These are phyloP conservation scores for Montipora efflorescens DNA, from an alignment of 64 coral and sea anemone species.

Conservation along the genomic window DNA sequence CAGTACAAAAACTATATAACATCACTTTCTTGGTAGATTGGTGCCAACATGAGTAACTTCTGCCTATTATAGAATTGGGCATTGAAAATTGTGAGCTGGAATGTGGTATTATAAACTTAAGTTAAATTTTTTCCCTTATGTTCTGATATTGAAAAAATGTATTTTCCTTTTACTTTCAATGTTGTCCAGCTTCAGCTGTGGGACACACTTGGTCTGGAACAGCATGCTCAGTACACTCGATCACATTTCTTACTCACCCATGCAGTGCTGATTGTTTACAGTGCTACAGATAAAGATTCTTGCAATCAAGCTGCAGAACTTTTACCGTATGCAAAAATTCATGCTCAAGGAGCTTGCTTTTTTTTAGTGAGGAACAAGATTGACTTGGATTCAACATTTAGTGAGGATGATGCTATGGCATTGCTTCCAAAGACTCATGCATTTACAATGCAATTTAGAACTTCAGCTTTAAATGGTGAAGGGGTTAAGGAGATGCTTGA, in stretches of 20 bases:
- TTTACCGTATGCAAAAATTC: neutral
- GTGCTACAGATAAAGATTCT: conserved; percentile 34
- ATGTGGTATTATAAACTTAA: too few relatives aligned
- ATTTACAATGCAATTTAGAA: conserved; percentile 3
- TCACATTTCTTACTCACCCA: conserved; percentile 32
- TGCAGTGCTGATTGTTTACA: conserved; percentile 44
- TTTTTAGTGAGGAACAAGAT: conserved; percentile 36
- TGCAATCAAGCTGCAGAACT: neutral
- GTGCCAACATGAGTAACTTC: too few relatives aligned
- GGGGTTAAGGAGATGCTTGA: conserved; percentile 10
- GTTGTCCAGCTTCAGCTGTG: conserved; percentile 13
- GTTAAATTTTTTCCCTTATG: too few relatives aligned
- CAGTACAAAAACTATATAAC: too few relatives aligned
- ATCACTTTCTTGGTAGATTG: too few relatives aligned
- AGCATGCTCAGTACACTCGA: conserved; percentile 2
- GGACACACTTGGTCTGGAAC: conserved; percentile 31
- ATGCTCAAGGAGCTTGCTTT: conserved; percentile 23
- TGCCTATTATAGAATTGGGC: too few relatives aligned
- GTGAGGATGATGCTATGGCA: neutral
- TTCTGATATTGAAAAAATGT: neutral
- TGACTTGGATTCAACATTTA: conserved; percentile 16
- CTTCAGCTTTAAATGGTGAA: conserved; percentile 10
- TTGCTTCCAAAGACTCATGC: neutral
- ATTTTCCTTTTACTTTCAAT: neutral
- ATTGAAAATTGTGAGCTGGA: too few relatives aligned